Evolutionary conservation across 2,797 vertebrate species (phyloP).

Genomic region (Melanotaenia pygmaea): DNA sequence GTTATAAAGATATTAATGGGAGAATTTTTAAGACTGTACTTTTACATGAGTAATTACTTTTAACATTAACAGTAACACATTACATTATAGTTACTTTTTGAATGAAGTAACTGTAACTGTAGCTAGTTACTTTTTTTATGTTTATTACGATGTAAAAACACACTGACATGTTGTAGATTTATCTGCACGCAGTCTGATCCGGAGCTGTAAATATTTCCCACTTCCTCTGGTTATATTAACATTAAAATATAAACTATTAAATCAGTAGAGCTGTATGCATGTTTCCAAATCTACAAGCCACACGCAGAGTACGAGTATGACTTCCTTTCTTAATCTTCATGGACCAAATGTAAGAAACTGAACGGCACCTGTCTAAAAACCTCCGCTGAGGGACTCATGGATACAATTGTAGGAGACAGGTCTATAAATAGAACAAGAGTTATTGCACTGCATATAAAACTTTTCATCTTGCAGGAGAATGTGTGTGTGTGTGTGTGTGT

Average conservation of each 20-base stretch:
- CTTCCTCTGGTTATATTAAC: neutral
- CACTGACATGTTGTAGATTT: neutral
- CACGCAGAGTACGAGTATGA: neutral
- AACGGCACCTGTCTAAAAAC: neutral
- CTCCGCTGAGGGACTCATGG: neutral
- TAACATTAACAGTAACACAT: too few relatives aligned
- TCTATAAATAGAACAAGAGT: conserved; percentile 36
- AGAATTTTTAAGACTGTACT: too few relatives aligned
- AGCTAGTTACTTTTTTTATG: too few relatives aligned
- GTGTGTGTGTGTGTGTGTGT: conserved; percentile 22
- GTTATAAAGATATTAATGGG: too few relatives aligned
- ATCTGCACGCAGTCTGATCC: neutral
- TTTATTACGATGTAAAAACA: neutral
- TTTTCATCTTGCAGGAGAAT: conserved; percentile 24
- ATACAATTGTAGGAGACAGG: neutral
- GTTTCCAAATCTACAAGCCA: too few relatives aligned
- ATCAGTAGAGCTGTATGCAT: neutral
- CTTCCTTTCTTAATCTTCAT: neutral
- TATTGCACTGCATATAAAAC: conserved; percentile 18
- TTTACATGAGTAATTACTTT: too few relatives aligned
- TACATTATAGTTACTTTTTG: too few relatives aligned
- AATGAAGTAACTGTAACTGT: too few relatives aligned
- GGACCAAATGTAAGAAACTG: neutral
- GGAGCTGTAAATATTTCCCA: neutral
- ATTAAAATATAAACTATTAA: too few relatives aligned